Base-by-base conservation (phyloP, 2,797 vertebrate genomes). In the Cirrhinus molitorella region DNA sequence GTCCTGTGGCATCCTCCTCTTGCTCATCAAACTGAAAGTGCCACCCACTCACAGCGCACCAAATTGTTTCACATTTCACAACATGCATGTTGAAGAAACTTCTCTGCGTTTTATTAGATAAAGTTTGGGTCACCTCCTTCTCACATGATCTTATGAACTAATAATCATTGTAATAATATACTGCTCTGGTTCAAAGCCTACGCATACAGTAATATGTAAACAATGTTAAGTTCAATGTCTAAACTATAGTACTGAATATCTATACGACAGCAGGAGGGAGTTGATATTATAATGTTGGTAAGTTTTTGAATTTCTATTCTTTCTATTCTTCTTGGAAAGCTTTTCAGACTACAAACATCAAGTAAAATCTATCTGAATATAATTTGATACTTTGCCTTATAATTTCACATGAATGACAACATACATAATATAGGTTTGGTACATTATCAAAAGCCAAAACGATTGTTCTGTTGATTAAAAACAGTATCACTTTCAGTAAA, bases 1-100 rank as follows among this genome's bases (percentile, higher is more conserved):
- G 63, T 67, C 23, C 57, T 37, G 61, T 77, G 51, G 78, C 70
- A 45, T 85, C 70, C 55, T 85, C 53, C 40, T 68, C 45, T 77
- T 63, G 76, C 55, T 63, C 79, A 78, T 85, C 70, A 71, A 84
- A 77, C 78, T 81, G 81, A 86, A 77, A 78, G 75, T 66, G 61
- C 61, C 80, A 77, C 59, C 80, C 87, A 83, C 88, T 81, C 55
- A 81, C 61, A 9, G 71, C 10, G 63, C 55, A 57, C 74, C 43
- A 47, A 75, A 79, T 34, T 77, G 23, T 83, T 84, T 88, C 57
- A 88, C 83, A 83, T 89, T 85, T 85, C 65, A 81, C 57, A 87
- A 80, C 79, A 88, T 63, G 28, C 31, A 53, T 31, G 55, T 53
- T 83, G 31, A 49, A 80, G 47, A 66, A 70, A 72, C 10, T 57